Conservation (phyloP, 2,797 vertebrate genomes). For the Schizopygopsis pylzovi region DNA sequence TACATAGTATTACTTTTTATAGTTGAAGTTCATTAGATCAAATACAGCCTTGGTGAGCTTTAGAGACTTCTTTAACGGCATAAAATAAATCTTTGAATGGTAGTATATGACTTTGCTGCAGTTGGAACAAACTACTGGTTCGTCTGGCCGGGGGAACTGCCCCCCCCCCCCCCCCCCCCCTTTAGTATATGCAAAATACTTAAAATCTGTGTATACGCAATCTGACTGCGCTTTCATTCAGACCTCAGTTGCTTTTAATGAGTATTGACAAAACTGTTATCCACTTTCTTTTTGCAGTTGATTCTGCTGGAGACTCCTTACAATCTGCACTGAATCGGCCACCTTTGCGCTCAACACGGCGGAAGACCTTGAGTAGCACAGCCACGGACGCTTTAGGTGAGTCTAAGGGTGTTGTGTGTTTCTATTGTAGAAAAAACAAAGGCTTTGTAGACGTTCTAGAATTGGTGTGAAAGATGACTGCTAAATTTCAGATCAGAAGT, state of each 20-base stretch:
- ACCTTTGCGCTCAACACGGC: conserved; percentile 17
- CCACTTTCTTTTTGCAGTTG: neutral
- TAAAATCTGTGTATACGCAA: neutral
- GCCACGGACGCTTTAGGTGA: conserved; percentile 13
- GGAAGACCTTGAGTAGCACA: neutral
- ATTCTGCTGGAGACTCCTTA: neutral
- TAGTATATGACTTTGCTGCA: no score
- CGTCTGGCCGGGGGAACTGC: no score
- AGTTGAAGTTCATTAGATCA: neutral
- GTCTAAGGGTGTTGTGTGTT: no score
- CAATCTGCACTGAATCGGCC: conserved; percentile 19
- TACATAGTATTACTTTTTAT: neutral
- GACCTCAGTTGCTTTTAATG: neutral
- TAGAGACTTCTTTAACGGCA: neutral
- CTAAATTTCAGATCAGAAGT: conserved; percentile 58
- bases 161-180: no score
- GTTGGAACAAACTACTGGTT: no score
- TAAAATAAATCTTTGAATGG: neutral
- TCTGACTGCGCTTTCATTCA: neutral
- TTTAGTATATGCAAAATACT: neutral
- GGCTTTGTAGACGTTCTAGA: neutral
- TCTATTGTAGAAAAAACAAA: neutral
- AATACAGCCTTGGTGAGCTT: neutral
- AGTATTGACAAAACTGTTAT: neutral
- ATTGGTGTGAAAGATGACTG: neutral